Conservation (phyloP, 2,797 vertebrate species). For the Rhinatrema bivittatum region DNA sequence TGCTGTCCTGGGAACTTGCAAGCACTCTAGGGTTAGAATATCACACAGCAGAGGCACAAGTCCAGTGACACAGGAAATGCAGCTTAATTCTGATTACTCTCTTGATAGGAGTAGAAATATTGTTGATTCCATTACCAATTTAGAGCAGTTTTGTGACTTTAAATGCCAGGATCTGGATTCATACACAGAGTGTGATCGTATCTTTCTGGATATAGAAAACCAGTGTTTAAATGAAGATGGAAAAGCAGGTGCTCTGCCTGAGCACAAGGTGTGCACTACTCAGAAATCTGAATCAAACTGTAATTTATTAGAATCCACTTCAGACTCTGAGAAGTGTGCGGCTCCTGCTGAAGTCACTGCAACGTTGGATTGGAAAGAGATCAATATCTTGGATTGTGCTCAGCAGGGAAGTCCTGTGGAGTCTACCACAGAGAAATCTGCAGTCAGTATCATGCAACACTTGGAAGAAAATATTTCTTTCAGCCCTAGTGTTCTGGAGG, state of each 20-base stretch:
- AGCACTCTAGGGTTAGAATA: neutral
- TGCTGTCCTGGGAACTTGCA: conserved; percentile 9
- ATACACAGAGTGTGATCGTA: conserved; percentile 61
- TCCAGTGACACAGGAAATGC: conserved; percentile 1
- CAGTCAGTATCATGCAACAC: conserved; percentile 25
- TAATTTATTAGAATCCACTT: conserved; percentile 4
- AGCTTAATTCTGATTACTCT: conserved; percentile 3
- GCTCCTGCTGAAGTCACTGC: conserved; percentile 29
- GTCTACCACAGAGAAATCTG: too few relatives aligned
- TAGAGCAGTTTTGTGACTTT: conserved; percentile 10
- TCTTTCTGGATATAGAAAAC: conserved; percentile 66
- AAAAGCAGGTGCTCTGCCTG: conserved; percentile 28
- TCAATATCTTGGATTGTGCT: conserved; percentile 45
- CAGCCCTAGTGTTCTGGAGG: conserved; percentile 14
- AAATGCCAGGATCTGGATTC: conserved; percentile 40
- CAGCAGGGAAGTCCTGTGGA: conserved; percentile 44
- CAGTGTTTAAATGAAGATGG: conserved; percentile 56
- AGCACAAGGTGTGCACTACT: conserved; percentile 25
- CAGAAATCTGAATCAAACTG: conserved; percentile 20
- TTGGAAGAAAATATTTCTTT: conserved; percentile 36
- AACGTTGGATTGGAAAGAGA: conserved; percentile 43
- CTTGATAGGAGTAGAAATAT: neutral
- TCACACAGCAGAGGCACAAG: neutral
- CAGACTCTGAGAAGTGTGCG: conserved; percentile 13
- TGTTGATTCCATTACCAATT: conserved; percentile 14